Evolutionary conservation across 2,888 invertebrate species (phyloP), one percentile per base, ranked within the genome.

Genomic region (Epistrophella euchroma): DNA sequence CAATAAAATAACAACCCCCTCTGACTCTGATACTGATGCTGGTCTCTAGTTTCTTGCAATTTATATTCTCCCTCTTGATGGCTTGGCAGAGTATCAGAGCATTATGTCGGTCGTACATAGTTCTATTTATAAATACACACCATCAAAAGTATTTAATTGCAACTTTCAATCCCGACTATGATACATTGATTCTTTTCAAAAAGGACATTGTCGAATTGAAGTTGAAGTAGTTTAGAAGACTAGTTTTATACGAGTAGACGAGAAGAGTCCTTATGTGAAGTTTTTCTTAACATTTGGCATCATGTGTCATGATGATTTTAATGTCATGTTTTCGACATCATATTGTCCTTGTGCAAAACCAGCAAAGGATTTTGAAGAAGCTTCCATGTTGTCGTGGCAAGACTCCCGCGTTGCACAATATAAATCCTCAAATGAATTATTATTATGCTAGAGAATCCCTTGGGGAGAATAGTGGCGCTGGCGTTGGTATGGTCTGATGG

Each of bases 111-210:
- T 52, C 15, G 22, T 45, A 47, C 19, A 7, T 22, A 15, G 52
- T 28, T 28, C n/a, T 28, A 50, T 10, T 9, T 10, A 10, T 47
- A 47, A 47, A 47, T 5, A 32, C 5, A 22, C 22, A 50, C 25
- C 60, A 32, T 43, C 58, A 11, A 50, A 37, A n/a, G 37, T 68
- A 50, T 71, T 58, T 56, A 70, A 64, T 73, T 73, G 58, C 76
- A 71, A 50, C 71, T 64, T 55, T 73, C 72, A 85, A 81, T 81
- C 81, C 81, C 74, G 58, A 78, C 77, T 64, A 81, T 86, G 81
- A 81, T 81, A 74, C 81, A 81, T 50, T 68, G 66, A 56, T 68
- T 45, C 52, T 45, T 50, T 43, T 52, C 28, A 15, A 37, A 32
- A 64, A 64, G 81, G 64, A 71, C 45, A 28, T 50, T 43, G 32